Base-by-base conservation (phyloP, 1,140 invertebrate species). In the Polyergus mexicanus region DNA sequence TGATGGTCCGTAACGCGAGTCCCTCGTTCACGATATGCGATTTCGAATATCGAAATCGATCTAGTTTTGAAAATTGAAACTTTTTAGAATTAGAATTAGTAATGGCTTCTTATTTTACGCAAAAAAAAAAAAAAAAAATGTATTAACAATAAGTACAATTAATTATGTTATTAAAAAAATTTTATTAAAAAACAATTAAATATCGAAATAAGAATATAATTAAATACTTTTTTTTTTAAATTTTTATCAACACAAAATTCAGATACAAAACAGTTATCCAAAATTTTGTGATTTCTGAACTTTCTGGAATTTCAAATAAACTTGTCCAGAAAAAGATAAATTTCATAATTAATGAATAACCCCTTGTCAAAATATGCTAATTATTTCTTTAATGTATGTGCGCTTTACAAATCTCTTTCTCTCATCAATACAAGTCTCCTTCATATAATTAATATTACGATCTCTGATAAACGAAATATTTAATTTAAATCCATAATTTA, bases 1-100 rank as follows among this genome's bases (percentile, higher is more conserved):
- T 81, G 25, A 68, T 68, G 62, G n/a, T 68, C 3, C 51, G 35
- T 32, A 60, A 81, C 16, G 11, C 35, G 51, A 56, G 13, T 2
- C 4, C 5, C 47, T 68, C 38, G 58, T 54, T 66, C 32, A 13
- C 25, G 35, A 38, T 44, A 10, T 35, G 5, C 22, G 25, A 47
- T 72, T 19, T 44, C 47, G 62, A 60, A n/a, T 54, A 25, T 3
- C 7, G 6, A 74, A 62, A 47, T 62, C n/a, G n/a, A 44, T 72
- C 22, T 72, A 35, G 13, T 2, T 38, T 10, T 10, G 16, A 0
- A 83, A 83, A 60, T 66, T 13, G 38, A 13, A 2, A 47, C 6
- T 5, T 28, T 28, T 28, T 28, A 28, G 25, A 28, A 28, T 28
- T 28, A 28, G 25, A 28, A 28, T 28, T 44, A 11, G 19, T 22